Base-by-base conservation (phyloP, 2,797 vertebrate genomes). In the Notoglanidium macrostoma region DNA sequence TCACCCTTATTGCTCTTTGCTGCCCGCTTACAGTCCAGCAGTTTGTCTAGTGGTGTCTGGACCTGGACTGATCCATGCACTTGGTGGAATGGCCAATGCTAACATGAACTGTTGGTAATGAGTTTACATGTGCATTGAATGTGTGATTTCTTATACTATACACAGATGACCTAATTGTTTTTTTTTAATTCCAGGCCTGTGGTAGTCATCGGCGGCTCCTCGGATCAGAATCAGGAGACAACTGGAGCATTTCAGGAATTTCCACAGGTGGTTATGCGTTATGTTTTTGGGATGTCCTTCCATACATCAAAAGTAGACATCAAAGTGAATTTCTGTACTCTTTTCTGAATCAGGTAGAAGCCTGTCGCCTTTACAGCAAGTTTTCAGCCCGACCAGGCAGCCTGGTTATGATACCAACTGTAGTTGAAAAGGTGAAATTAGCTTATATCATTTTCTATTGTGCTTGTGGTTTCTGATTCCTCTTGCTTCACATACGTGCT, bases 161-260 rank as follows among this genome's bases (percentile, higher is more conserved):
- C 17, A 46, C 8, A 29, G 12, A 29, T 73, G 17, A 59, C 49
- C 15, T 40, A 0, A 21, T 46, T 5, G 44, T 65, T 7, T n/a
- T 26, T 14, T 9, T 35, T 63, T 84, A 32, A 89, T 67, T 67
- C 35, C 92, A 99, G 98, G 98, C 98, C 98, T 32, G 95, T 99
- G 91, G 90, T 99, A 92, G 97, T 99, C 89, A 95, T 99, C 46
- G 98, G 97, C 29, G 98, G 98, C n/a, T 98, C 98, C 67, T 97
- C 97, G 49, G 98, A 99, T 94, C 94, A 92, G 92, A 97, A 96
- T 93, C 98, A 99, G 89, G 97, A 99, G 94, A 97, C 96, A 9
- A 96, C 97, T 92, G 98, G 98, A 73, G 98, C 98, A 70, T 99
- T 99, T 92, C 98, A 99, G 92, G 98, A 99, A 94, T 99, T 99